A percentile compares a stretch with the other conserved stretches of the same genome.
Conservation (phyloP, 2,113 vertebrate genomes). For the Peromyscus polionotus region DNA sequence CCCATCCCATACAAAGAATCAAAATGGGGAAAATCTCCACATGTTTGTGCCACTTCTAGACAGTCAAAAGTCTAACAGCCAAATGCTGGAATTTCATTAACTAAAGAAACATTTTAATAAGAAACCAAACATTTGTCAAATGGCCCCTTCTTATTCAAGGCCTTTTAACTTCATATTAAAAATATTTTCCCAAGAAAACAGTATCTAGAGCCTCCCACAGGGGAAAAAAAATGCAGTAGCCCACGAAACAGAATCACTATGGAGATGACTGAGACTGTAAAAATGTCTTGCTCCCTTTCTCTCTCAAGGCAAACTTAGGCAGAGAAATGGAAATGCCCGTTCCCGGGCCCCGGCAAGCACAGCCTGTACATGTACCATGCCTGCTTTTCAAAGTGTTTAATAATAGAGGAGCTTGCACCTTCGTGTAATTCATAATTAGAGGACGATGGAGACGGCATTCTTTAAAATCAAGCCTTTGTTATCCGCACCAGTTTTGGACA, state of each 20-base stretch:
- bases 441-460: conserved; percentile 88
- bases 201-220: neutral
- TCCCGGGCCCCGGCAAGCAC: conserved; percentile 63
- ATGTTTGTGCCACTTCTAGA: neutral
- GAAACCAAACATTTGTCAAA: neutral
- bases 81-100: conserved; percentile 6
- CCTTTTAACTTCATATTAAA: conserved; percentile 42
- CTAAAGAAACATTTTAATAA: neutral
- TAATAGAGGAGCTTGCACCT: conserved; percentile 88
- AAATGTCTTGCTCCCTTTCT: conserved; percentile 39
- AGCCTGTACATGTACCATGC: conserved; percentile 72
- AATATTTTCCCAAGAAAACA: neutral
- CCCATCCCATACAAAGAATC: conserved; percentile 24
- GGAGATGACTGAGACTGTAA: conserved; percentile 56
- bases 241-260: conserved; percentile 29
- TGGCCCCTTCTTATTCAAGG: conserved; percentile 33
- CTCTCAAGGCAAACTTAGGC: conserved; percentile 73
- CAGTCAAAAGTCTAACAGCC: conserved; percentile 7
- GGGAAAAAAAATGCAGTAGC: conserved; percentile 16
- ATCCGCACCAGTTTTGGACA: conserved; percentile 91
- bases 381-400: conserved; percentile 85
- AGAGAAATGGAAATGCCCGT: conserved; percentile 52
- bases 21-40: neutral
- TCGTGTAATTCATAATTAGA: conserved; percentile 93
- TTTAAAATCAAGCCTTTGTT: conserved; percentile 90